phyloP scores from a whole-genome alignment of 2,888 invertebrate species.

The Syritta pipiens region DNA sequence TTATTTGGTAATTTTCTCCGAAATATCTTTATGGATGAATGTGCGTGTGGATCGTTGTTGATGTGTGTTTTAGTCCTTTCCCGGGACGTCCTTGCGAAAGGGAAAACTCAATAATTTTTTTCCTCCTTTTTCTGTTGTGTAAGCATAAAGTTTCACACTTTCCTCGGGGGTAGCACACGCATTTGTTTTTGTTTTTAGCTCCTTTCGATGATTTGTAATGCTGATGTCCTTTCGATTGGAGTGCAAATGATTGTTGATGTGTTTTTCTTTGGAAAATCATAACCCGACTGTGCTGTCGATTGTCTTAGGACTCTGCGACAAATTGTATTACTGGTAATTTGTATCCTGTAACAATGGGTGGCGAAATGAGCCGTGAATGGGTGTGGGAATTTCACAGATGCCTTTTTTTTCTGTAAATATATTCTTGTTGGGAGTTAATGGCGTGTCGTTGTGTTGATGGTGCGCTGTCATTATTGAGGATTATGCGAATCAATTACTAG shows the following conservation, averaged over 20 bases:
- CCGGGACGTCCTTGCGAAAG: conserved; percentile 13
- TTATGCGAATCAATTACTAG: conserved; percentile 59
- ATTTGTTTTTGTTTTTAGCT: conserved; percentile 18
- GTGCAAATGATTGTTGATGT: conserved; percentile 64
- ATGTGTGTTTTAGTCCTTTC: conserved; percentile 47
- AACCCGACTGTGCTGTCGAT: no score
- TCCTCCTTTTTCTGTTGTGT: conserved; percentile 4
- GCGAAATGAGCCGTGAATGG: conserved; percentile 54
- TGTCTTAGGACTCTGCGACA: conserved; percentile 46
- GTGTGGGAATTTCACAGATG: conserved; percentile 60
- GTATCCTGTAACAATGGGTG: conserved; percentile 30
- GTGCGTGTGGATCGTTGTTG: conserved; percentile 48
- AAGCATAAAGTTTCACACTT: conserved; percentile 37
- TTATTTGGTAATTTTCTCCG: conserved; percentile 61
- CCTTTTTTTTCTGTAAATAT: conserved; percentile 54
- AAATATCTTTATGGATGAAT: conserved; percentile 52
- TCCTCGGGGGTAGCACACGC: neutral
- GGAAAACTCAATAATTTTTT: conserved; percentile 19
- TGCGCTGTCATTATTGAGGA: conserved; percentile 52
- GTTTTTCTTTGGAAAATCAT: conserved; percentile 27
- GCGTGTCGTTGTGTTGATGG: conserved; percentile 57
- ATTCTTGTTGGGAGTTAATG: conserved; percentile 59
- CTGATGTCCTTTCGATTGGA: conserved; percentile 44
- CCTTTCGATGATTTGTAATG: conserved; percentile 36
- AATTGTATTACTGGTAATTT: conserved; percentile 58